Evolutionary conservation across 1,140 invertebrate genomes (phyloP), one percentile per base, ranked within the genome.

Genomic region (Nilaparvata lugens): DNA sequence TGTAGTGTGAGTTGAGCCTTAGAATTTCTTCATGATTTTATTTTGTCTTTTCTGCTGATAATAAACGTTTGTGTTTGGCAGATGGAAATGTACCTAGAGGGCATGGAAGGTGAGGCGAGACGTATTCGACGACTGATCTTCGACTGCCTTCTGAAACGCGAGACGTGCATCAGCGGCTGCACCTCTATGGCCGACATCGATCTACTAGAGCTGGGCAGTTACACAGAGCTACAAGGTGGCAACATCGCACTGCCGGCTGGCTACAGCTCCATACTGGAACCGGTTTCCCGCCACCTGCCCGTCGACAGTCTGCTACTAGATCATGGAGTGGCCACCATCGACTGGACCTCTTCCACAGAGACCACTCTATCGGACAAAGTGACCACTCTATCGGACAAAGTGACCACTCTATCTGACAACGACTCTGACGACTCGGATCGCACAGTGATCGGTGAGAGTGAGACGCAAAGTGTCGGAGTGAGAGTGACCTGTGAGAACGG

Each of bases 81-180:
- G 45, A 23, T 48, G 45, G 81, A 85, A 64, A 82, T 94, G 60
- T 95, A 91, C 72, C 75, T 97, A 45, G 85, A 89, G 59, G 82
- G 82, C 60, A 81, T 91, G 28, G 82, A 85, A 64, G 74, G 76
- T 0, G 83, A 89, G 63, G 86, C 94, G 56, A 83, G 86, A 66
- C 82, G 81, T 70, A 72, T 93, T 61, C 80, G 90, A 61, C 80
- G 87, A 72, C 76, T 93, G 64, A 83, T 97, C 60, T 96, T 96
- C 73, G 84, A 94, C 70, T 95, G 94, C 73, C 78, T 96, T 55
- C 75, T 95, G 6, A 92, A 92, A 76, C 79, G 93, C 64, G 95
- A 97, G 77, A 92, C 91, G n/a, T 95, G 92, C 73, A 95, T 96
- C 72, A 90, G 88, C 64, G 94, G 94, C 61, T 95, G 91, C 79